Percentiles rank a stretch among this genome's conserved stretches.
Conservation (phyloP, 2,113 vertebrate genomes). For the Lates calcarifer region DNA sequence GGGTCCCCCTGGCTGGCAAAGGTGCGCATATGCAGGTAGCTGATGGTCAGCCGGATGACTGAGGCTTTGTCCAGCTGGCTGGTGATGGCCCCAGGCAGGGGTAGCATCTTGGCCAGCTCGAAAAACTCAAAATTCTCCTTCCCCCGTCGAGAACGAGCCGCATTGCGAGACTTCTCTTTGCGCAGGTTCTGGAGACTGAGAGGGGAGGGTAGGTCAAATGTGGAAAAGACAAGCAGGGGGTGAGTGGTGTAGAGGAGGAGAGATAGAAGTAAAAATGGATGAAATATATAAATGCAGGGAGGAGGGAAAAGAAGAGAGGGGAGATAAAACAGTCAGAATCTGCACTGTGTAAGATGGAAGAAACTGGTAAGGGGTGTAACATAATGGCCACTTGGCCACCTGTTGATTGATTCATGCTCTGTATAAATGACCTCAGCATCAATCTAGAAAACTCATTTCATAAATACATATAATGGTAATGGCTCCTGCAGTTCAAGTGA, state of each 20-base stretch:
- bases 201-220: background rate
- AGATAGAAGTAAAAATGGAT: constrained; percentile 9
- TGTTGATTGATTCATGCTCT: constrained; percentile 66
- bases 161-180: constrained; percentile 94
- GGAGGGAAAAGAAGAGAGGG: constrained; percentile 5
- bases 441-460: constrained; percentile 67
- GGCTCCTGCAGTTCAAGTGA: constrained; percentile 67
- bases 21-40: constrained; percentile 93
- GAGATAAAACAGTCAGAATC: constrained; percentile 26
- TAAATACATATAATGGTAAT: constrained; percentile 68
- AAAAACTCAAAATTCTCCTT: constrained; percentile 96
- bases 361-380: constrained; percentile 24
- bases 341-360: constrained; percentile 10
- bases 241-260: background rate
- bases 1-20: constrained; percentile 91
- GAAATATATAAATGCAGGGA: constrained; percentile 5
- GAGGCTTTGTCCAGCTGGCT: constrained; percentile 95
- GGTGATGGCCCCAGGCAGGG: constrained; percentile 92
- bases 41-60: constrained; percentile 93
- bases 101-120: constrained; percentile 92
- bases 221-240: background rate
- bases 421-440: constrained; percentile 55
- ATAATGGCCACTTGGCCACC: constrained; percentile 60
- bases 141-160: constrained; percentile 91
- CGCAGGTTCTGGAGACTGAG: constrained; percentile 91